Base-by-base conservation (phyloP, 2,888 invertebrate genomes). In the Acleris laterana region DNA sequence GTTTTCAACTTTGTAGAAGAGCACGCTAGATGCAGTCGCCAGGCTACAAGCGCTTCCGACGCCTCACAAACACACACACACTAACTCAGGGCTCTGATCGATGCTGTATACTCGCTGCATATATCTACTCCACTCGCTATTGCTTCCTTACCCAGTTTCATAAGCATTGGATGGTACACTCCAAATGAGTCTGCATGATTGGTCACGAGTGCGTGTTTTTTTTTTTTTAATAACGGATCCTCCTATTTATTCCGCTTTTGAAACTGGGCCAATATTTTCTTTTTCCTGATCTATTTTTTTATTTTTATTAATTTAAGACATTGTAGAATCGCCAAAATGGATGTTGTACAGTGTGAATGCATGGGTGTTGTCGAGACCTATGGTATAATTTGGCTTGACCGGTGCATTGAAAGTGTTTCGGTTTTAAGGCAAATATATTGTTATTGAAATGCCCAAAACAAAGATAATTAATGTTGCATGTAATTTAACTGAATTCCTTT, bases 11-110 rank as follows among this genome's bases (percentile, higher is more conserved):
- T 52, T 64, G 68, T 70, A 71, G 70, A 71, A 66, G 61, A 77
- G 80, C 81, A 83, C 81, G 75, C 72, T 69, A 78, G 73, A 68
- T 70, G 71, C 70, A 68, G 62, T 70, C 80, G 81, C 80, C 68
- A 65, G 68, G 76, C 76, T 75, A 74, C 70, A 69, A 74, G 75
- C 70, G 78, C 81, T 83, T 82, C 60, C 74, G 48, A 72, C 67
- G 74, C 77, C 70, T 71, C 76, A 78, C 77, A 65, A 53, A 80
- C 78, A 83, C 79, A 77, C 74, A 55, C 38, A 79, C 77, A 74
- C 66, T 63, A 73, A 73, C 38, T 38, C 72, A 64, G 69, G 69
- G 64, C 72, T 74, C 73, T 69, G 68, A 70, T 65, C 69, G 55
- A 64, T 70, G 61, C 61, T 66, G 61, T 57, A 50, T 51, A 49